Conservation (phyloP, 2,797 vertebrate species). For the Morelia viridis region DNA sequence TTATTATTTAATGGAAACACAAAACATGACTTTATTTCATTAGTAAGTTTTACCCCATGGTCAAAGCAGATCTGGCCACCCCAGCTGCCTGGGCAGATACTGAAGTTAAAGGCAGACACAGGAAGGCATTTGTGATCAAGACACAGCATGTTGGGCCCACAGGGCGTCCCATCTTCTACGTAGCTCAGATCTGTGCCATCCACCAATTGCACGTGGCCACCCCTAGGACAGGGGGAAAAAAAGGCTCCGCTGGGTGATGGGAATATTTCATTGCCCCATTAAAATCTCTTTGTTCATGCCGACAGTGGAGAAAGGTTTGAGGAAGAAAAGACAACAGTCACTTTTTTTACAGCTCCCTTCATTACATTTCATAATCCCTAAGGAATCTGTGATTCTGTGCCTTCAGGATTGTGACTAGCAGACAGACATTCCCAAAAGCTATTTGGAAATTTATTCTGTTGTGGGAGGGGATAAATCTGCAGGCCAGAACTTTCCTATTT, state of each 20-base stretch:
- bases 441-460: neutral
- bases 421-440: neutral
- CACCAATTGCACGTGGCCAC: slow-evolving; percentile 89
- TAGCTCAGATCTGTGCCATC: slow-evolving; percentile 92
- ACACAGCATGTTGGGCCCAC: slow-evolving; percentile 94
- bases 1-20: neutral
- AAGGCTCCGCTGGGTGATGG: neutral
- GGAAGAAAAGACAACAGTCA: neutral
- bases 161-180: slow-evolving; percentile 90
- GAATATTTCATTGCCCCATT: neutral
- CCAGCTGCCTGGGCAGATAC: slow-evolving; percentile 84
- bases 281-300: neutral
- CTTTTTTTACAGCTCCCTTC: neutral
- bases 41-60: slow-evolving; percentile 82
- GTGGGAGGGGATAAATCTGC: neutral
- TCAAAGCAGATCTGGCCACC: slow-evolving; percentile 83
- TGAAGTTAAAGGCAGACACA: slow-evolving; percentile 89
- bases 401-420: neutral
- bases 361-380: neutral
- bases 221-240: slow-evolving; percentile 68
- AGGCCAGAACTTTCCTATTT: neutral
- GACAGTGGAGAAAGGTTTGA: neutral
- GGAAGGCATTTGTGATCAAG: slow-evolving; percentile 90
- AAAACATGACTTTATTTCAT: neutral
- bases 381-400: neutral